Percentiles rank a stretch among this genome's conserved stretches.
These are phyloP conservation scores for Tinea trinotella DNA, from an alignment of 2,888 invertebrate genomes.

Conservation along the genomic window DNA sequence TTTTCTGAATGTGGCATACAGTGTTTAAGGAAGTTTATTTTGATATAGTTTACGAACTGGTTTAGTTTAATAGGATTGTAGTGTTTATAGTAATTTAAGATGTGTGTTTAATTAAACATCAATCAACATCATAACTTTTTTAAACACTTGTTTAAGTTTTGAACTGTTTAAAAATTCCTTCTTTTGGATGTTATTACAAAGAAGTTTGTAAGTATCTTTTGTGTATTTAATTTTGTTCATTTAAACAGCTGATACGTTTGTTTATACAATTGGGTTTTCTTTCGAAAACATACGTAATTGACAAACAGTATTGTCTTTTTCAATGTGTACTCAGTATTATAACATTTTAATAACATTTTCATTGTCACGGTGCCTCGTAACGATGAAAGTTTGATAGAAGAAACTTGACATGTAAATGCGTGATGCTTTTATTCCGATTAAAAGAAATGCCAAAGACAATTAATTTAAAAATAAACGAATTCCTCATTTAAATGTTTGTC, in stretches of 20 bases:
- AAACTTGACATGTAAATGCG: neutral
- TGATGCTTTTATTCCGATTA: neutral
- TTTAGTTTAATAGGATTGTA: constrained; percentile 23
- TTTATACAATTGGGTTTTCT: neutral
- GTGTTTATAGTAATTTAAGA: constrained; percentile 43
- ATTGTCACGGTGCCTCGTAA: neutral
- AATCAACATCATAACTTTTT: constrained; percentile 36
- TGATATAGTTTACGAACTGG: constrained; percentile 1
- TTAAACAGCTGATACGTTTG: neutral
- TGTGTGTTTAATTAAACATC: constrained; percentile 49
- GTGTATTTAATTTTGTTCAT: neutral
- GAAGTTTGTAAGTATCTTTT: neutral
- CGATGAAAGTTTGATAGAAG: neutral
- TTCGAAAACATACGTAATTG: neutral
- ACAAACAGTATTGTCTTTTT: neutral
- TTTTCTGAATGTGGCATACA: neutral
- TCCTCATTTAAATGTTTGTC: too few species aligned
- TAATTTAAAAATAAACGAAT: too few species aligned
- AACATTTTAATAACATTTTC: neutral
- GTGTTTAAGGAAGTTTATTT: constrained; percentile 4
- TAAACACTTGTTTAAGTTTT: neutral
- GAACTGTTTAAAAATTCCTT: neutral
- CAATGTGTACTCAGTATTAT: neutral
- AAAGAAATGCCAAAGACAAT: neutral
- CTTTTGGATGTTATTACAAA: too few species aligned